Base-by-base conservation (phyloP, 2,888 invertebrate species). In the Conops quadrifasciatus region DNA sequence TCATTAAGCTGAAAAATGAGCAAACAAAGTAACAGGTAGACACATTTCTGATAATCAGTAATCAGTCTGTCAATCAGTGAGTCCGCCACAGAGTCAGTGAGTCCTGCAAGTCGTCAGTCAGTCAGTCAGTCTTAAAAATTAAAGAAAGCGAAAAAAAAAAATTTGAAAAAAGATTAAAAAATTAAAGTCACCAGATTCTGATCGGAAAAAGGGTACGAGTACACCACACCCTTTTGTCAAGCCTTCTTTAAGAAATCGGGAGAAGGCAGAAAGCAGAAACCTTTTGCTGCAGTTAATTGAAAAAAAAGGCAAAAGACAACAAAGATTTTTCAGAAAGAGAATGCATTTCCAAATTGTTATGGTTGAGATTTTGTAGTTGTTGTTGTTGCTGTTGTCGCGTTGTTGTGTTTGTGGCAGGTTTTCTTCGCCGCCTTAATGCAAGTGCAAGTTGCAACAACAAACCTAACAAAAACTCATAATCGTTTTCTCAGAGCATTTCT, bases 261-360 rank as follows among this genome's bases (percentile, higher is more conserved):
- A 11, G 16, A 28, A 15, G 28, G 58, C 1, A 16, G 36, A 21
- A 43, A 58, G 4, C 4, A 58, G 9, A 58, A 58, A 21, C 24
- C 53, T 24, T 53, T 53, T 7, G 1, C 53, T 53, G 49, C 49
- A n/a, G 13, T 16, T 19, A 51, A 51, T 13, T 56, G 28, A 28
- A 58, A 28, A 53, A 58, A 9, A 4, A 36, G 9, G 9, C 36
- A 36, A 36, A 36, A 36, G 9, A 36, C 4, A 19, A 56, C 36
- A 7, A 68, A 62, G 67, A 67, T 59, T 62, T 56, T 56, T 65
- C 43, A 62, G n/a, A n/a, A n/a, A n/a, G n/a, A n/a, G n/a, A n/a
- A n/a, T n/a, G n/a, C n/a, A 19, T 62, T 63, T 47, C 7, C 2
- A 63, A 66, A 56, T 67, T 67, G 67, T 67, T 67, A 51, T 62